These are phyloP conservation scores for Cyanoramphus novaezelandiae DNA, from an alignment of 2,113 vertebrate genomes.

Conservation along the genomic window DNA sequence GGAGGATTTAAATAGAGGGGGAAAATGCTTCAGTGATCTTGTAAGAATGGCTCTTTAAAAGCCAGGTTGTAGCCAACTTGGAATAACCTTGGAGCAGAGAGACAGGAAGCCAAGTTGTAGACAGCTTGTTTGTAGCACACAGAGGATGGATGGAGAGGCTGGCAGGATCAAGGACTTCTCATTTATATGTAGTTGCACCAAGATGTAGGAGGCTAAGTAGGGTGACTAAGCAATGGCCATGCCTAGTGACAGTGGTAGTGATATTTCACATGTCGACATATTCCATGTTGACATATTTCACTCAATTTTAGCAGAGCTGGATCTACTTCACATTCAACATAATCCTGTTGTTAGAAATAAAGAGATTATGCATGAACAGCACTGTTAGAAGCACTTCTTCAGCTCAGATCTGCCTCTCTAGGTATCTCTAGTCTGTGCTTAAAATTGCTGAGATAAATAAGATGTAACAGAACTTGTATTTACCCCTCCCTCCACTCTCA, in stretches of 20 bases:
- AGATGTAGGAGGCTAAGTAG: neutral
- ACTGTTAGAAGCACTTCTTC: neutral
- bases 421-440: neutral
- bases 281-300: neutral
- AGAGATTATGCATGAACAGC: neutral
- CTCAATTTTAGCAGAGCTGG: neutral
- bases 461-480: neutral
- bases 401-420: neutral
- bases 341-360: rapidly evolving
- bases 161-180: neutral
- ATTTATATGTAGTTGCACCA: neutral
- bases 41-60: neutral
- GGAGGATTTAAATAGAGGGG: neutral
- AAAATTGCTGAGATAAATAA: neutral
- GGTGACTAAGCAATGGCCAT: neutral
- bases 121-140: neutral
- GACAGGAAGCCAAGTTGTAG: neutral
- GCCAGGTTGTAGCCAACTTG: neutral
- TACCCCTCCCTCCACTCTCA: neutral
- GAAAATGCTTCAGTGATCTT: neutral
- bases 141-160: neutral
- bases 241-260: too few relatives aligned
- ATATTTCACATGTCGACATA: neutral
- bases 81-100: neutral
- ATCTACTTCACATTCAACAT: neutral